A percentile compares a stretch with the other conserved stretches of the same genome.
Evolutionary conservation across 2,888 invertebrate species (phyloP).

Genomic region (Mayetiola destructor): DNA sequence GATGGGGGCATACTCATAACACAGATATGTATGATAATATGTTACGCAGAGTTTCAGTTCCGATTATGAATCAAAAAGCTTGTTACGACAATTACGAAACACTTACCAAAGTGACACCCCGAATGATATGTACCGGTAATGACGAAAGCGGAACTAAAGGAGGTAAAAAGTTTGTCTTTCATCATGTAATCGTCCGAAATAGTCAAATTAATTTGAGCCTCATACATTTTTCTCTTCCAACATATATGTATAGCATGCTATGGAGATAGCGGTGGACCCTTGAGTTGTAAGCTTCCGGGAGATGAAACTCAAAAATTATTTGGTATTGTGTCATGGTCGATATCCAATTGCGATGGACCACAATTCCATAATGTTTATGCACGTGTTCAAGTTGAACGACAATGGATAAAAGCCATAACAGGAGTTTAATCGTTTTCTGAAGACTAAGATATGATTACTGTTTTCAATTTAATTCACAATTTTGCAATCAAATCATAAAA

Average conservation of each 20-base stretch:
- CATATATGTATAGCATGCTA: constrained; percentile 31
- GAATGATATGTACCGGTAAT: constrained; percentile 47
- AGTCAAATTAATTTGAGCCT: no score
- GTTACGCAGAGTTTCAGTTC: constrained; percentile 40
- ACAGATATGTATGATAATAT: constrained; percentile 21
- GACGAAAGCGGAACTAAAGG: constrained; percentile 38
- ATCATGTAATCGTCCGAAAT: no score
- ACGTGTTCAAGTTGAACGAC: constrained; percentile 29
- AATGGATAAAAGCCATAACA: constrained; percentile 26
- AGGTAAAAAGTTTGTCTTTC: not conserved
- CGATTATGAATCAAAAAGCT: constrained; percentile 37
- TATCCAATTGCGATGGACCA: constrained; percentile 38
- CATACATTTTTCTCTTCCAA: not conserved
- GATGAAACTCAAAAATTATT: constrained; percentile 26
- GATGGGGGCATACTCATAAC: constrained; percentile 26
- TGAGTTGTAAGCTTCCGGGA: constrained; percentile 22
- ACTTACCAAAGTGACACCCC: constrained; percentile 36
- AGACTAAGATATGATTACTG: no score
- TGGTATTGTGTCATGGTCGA: constrained; percentile 40
- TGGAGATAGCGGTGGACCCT: constrained; percentile 32
- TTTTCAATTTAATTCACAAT: no score
- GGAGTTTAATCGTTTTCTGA: not conserved
- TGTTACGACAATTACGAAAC: constrained; percentile 39
- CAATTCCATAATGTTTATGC: constrained; percentile 39
- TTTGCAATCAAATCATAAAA: no score